Base-by-base conservation (phyloP, 2,113 vertebrate genomes). In the Microcebus lehilahytsara region DNA sequence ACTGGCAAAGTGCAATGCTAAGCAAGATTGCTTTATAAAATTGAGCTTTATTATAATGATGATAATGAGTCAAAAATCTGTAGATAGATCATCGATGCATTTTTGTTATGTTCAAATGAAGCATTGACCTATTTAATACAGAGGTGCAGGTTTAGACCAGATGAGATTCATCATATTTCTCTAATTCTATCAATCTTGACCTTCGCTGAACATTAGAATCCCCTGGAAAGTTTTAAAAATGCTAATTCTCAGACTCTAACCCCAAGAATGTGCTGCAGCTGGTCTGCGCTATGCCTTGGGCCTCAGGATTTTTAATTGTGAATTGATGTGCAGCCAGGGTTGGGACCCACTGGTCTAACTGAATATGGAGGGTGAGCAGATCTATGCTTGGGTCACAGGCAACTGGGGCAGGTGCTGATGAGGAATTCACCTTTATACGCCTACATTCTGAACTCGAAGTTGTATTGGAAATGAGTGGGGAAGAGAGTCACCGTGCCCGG, bases 21-120 rank as follows among this genome's bases (percentile, higher is more conserved):
- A 66, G 53, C 42, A 46, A 20, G 32, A 71, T 27, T 46, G 51
- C 23, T 78, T 13, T 25, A 11, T 37, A 78, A 75, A 37, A 37
- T 8, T 40, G 37, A 78, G 34, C 20, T 66, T 49, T 49, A 58
- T 27, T 9, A 4, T 74, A 60, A 72, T 25, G 81, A 87, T 34
- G 20, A 67, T 6, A 77, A 27, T 17, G 23, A 91, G 40, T 42
- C 6, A 64, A 58, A 85, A 83, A 78, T 93, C 4, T 80, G 11
- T 46, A 93, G 49, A n/a, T 23, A 11, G 58, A 9, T 53, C 16
- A 91, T 60, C 2, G 6, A 20, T 74, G 16, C 16, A 27, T 49
- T 90, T 64, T 83, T 67, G 5, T 93, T 81, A 53, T 17, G 25
- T 84, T 95, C 95, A 84, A 72, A 84, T 87, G 30, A 79, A 91